These are phyloP conservation scores for Chorisops tibialis DNA, from an alignment of 2,888 invertebrate species.

Conservation along the genomic window DNA sequence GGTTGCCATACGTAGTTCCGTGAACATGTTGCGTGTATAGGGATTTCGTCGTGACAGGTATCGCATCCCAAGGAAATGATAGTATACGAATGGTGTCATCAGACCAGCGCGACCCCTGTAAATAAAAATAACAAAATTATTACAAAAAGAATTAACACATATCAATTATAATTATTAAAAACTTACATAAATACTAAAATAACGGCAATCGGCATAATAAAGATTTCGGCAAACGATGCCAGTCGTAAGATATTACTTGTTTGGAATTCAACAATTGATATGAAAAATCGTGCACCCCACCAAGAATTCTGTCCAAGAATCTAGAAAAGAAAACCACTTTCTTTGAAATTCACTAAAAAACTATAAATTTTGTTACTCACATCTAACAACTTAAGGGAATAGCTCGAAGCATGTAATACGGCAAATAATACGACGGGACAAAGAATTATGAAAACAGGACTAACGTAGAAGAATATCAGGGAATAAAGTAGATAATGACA, in stretches of 20 bases:
- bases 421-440: constrained; percentile 91
- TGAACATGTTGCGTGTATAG: constrained; percentile 89
- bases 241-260: constrained; percentile 85
- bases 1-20: constrained; percentile 73
- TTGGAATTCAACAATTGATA: constrained; percentile 86
- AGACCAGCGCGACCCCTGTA: constrained; percentile 85
- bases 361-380: constrained; percentile 62
- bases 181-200: constrained; percentile 84
- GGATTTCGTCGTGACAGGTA: constrained; percentile 95
- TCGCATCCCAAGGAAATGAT: constrained; percentile 89
- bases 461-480: constrained; percentile 86
- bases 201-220: constrained; percentile 79
- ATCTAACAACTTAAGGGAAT: constrained; percentile 83
- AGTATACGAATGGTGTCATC: constrained; percentile 93
- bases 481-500: constrained; percentile 96
- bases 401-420: constrained; percentile 86
- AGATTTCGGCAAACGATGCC: constrained; percentile 90
- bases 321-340: constrained; percentile 54
- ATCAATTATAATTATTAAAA: not conserved
- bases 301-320: constrained; percentile 86
- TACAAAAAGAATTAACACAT: constrained; percentile 17
- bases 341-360: not conserved
- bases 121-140: constrained; percentile 37
- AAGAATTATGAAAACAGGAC: constrained; percentile 84
- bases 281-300: constrained; percentile 82